Base-by-base conservation (phyloP, 2,113 vertebrate genomes). In the Xenopus laevis region DNA sequence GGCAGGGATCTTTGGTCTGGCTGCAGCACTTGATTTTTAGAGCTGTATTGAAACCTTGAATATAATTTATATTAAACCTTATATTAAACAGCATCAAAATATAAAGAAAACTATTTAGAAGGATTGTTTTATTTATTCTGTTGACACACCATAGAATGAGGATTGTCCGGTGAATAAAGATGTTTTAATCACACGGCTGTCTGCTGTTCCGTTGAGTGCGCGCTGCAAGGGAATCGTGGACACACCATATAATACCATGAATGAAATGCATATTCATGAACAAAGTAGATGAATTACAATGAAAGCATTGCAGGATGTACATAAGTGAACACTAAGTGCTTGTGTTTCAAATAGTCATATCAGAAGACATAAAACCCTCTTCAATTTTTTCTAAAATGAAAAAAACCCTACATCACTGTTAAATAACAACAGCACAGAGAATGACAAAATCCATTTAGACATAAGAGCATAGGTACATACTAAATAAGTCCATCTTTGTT, bases 51-150 rank as follows among this genome's bases (percentile, higher is more conserved):
- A n/a, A 27, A n/a, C 33, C 33, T 40, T 9, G 21, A 27, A 61
- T 10, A 30, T 1, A 20, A 23, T 62, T 55, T 57, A 68, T 68
- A 61, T 75, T 45, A 68, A 27, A 27, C 4, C 23, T 27, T n/a
- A n/a, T n/a, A n/a, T n/a, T n/a, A n/a, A n/a, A n/a, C n/a, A n/a
- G n/a, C n/a, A n/a, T n/a, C n/a, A n/a, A n/a, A n/a, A n/a, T n/a
- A n/a, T n/a, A 68, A 74, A 74, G 53, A 74, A 74, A 74, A 61
- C 64, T 75, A 75, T 68, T 75, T 75, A 75, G 72, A 53, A 68
- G 68, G 65, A 75, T 65, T 75, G 65, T 68, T 75, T 75, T 75
- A 75, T 44, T 27, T 27, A 68, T 75, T 75, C 72, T 75, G 68
- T 75, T 57, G 65, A 75, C 72, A 68, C 72, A 75, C 72, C 57